Percentiles rank a stretch among this genome's conserved stretches.
Conservation (phyloP, 1,140 invertebrate species). For the Cyphomyrmex costatus region DNA sequence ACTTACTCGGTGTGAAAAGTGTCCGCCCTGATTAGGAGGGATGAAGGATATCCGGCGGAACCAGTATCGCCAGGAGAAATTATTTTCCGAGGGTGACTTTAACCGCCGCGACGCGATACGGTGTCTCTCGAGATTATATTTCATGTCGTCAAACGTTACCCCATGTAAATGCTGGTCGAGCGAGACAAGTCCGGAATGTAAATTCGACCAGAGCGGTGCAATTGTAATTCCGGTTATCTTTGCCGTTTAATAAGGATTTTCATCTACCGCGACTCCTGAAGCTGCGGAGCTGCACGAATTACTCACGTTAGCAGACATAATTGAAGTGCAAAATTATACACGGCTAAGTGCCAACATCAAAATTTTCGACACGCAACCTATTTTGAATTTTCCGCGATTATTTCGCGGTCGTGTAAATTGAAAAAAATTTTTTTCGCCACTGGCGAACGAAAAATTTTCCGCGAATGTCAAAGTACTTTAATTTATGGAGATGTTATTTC, state of each 20-base stretch:
- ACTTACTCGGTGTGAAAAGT: background rate
- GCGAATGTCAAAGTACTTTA: slow-evolving; percentile 39
- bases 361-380: slow-evolving; percentile 20
- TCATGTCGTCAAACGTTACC: slow-evolving; percentile 49
- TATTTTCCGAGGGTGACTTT: slow-evolving; percentile 34
- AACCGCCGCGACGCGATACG: background rate
- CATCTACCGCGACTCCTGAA: background rate
- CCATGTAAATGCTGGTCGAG: slow-evolving; percentile 26
- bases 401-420: slow-evolving; percentile 34
- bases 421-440: slow-evolving; percentile 2
- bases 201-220: background rate
- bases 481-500: slow-evolving; percentile 52
- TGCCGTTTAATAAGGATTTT: slow-evolving; percentile 35
- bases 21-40: background rate
- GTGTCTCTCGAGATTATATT: slow-evolving; percentile 47
- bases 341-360: background rate
- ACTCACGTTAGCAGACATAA: background rate
- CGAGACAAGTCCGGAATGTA: slow-evolving; percentile 15
- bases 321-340: slow-evolving; percentile 23
- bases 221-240: slow-evolving; percentile 27
- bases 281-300: background rate
- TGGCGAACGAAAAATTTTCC: slow-evolving; percentile 21
- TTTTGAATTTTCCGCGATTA: slow-evolving; percentile 2
- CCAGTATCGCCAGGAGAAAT: slow-evolving; percentile 25
- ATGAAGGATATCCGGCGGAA: slow-evolving; percentile 3